Conservation (phyloP, 1,140 invertebrate species). For the Megalonaias nervosa region DNA sequence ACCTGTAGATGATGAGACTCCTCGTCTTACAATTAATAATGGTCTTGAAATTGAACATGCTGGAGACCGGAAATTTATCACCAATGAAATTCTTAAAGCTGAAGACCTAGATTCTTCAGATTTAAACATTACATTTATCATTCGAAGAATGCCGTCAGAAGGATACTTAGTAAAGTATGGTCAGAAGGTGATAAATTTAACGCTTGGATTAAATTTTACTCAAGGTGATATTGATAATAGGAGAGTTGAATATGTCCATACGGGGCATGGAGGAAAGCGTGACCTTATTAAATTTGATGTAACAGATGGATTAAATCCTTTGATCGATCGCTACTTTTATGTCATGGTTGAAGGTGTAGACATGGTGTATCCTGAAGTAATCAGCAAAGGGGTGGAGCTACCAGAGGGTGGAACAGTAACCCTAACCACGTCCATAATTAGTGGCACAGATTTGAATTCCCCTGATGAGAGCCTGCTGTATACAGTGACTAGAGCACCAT, state of each 20-base stretch:
- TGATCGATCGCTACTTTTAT: slow-evolving; percentile 71
- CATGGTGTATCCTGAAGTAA: slow-evolving; percentile 64
- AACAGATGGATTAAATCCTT: slow-evolving; percentile 69
- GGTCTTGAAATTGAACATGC: slow-evolving; percentile 69
- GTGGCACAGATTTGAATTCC: slow-evolving; percentile 68
- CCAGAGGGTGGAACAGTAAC: slow-evolving; percentile 68
- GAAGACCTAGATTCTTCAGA: slow-evolving; percentile 70
- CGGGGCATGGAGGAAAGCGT: slow-evolving; percentile 62
- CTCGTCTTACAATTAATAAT: slow-evolving; percentile 68
- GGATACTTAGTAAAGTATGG: slow-evolving; percentile 61
- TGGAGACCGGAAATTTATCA: slow-evolving; percentile 66
- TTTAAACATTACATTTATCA: slow-evolving; percentile 63
- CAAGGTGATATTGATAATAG: slow-evolving; percentile 69
- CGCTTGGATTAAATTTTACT: slow-evolving; percentile 68
- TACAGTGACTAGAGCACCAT: slow-evolving; percentile 68
- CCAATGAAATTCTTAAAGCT: slow-evolving; percentile 66
- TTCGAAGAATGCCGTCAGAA: slow-evolving; percentile 64
- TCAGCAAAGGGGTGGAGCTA: slow-evolving; percentile 69
- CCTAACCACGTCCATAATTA: slow-evolving; percentile 68
- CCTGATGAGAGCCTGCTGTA: slow-evolving; percentile 66
- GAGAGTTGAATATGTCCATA: slow-evolving; percentile 68
- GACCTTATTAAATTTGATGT: slow-evolving; percentile 72
- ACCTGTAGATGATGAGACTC: slow-evolving; percentile 72
- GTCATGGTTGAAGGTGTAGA: slow-evolving; percentile 69
- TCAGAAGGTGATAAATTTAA: slow-evolving; percentile 58